Evolutionary conservation across 2,888 invertebrate species (phyloP), one percentile per base, ranked within the genome.

Genomic region (Rambutsinella grinnellia): DNA sequence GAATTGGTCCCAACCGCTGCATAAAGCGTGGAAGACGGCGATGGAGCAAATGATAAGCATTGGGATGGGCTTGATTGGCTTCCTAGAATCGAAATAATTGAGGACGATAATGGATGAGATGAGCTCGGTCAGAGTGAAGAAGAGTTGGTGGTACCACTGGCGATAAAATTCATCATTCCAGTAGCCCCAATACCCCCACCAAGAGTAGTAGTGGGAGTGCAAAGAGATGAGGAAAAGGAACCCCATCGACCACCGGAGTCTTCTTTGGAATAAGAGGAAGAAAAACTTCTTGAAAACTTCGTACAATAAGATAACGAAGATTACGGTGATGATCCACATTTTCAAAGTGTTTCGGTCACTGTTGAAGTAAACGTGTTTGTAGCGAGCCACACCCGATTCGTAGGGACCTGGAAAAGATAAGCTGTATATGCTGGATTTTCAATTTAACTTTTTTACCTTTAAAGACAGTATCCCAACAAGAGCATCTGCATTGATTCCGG

Each of bases 331-430:
- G 24, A 89, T 85, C 91, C 91, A 92, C 85, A 92, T 91, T 87
- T 91, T 91, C 78, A 90, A 86, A 27, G 89, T 89, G 81, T 91
- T 91, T 46, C 87, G 86, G 13, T 91, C 91, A 36, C 90, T 90
- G 86, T 92, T 92, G 86, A 92, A 91, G 86, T 92, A 92, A 87
- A 92, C 89, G 85, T 92, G 91, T 85, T 92, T 91, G 84, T 91
- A 92, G 23, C 90, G 89, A 47, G 90, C 90, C 77, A 91, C 88
- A 19, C 91, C 91, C 26, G 90, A 90, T 85, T 92, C 91, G 84
- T 92, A 92, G n/a, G 90, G 90, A 8, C 91, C 90, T 89, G 83
- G 46, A 84, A 86, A 67, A 44, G 67, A 49, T 17, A 23, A 53
- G 2, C 3, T 44, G 19, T 51, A 8, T 1, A 49, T 24, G 24